A percentile compares a stretch with the other conserved stretches of the same genome.
Conservation (phyloP, 2,113 vertebrate genomes). For the Poeciliopsis retropinna region DNA sequence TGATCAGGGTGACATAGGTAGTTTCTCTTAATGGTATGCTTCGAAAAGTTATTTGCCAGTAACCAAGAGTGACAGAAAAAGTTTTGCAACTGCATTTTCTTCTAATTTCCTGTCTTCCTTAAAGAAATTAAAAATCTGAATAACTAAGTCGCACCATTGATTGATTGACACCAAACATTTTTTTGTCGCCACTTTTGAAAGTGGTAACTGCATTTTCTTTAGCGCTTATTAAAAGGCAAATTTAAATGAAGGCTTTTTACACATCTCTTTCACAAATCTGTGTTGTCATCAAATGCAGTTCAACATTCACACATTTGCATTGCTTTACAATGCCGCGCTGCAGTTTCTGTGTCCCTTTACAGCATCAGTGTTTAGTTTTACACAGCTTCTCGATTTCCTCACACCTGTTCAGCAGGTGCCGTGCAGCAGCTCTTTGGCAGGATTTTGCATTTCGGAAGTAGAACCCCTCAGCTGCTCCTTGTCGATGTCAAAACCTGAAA, state of each 20-base stretch:
- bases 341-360: not conserved
- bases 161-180: no score
- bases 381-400: not conserved
- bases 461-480: constrained; percentile 45
- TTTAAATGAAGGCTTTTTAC: constrained; percentile 27
- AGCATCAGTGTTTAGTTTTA: not conserved
- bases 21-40: no score
- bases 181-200: not conserved
- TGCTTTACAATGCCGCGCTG: no score
- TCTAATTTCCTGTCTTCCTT: not conserved
- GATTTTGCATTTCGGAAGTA: constrained; percentile 30
- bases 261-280: not conserved
- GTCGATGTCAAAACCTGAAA: constrained; percentile 51
- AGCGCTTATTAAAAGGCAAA: not conserved
- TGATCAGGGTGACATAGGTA: no score
- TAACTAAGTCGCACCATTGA: no score
- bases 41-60: no score
- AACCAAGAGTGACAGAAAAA: no score
- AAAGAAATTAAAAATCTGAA: not conserved
- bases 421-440: constrained; percentile 15
- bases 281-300: not conserved
- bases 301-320: not conserved
- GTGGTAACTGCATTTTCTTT: not conserved
- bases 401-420: constrained; percentile 34
- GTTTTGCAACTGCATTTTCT: no score